Evolutionary conservation across 2,113 vertebrate genomes (phyloP), one percentile per base, ranked within the genome.

Genomic region (Emydocephalus ijimae): DNA sequence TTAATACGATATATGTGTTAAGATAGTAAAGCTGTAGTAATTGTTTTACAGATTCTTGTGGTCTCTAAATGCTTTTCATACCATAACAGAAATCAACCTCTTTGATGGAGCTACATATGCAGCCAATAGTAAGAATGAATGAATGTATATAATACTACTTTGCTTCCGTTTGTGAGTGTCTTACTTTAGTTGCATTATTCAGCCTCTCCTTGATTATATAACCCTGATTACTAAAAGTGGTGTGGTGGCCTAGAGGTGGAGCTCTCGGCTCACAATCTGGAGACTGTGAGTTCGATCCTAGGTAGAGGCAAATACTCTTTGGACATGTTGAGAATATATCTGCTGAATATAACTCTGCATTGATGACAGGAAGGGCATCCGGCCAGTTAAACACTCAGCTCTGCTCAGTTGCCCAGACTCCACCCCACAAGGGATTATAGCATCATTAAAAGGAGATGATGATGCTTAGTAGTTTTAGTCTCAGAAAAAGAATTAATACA

Each of bases 21-120:
- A 61, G 14, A 7, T 74, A 90, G 89, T 43, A 59, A 92, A 39
- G 2, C 56, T 91, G 24, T 0, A 74, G 26, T 94, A 91, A 10
- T 88, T 85, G 87, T 92, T 89, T 88, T 94, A 87, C 94, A 87
- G 52, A 91, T 74, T 94, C 14, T 48, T 94, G 6, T 93, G 56
- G 74, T 94, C 34, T 0, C n/a, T 95, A 29, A 90, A 91, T 8
- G 34, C 88, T 45, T 88, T 86, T 94, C 93, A 95, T 23, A 96
- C 45, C 56, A 85, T 89, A 74, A 89, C 2, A 4, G 64, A 85
- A 89, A 88, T 94, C 87, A 92, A 92, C 64, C 89, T 95, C 43
- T 91, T 61, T 86, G 6, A 54, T 88, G 91, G 8, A 52, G 14
- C 34, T 5, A 85, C 29, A 89, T 87, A 48, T 86, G 43, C 34